These are phyloP conservation scores for Drosophila paulistorum DNA, from an alignment of 1,140 invertebrate genomes.

Conservation along the genomic window DNA sequence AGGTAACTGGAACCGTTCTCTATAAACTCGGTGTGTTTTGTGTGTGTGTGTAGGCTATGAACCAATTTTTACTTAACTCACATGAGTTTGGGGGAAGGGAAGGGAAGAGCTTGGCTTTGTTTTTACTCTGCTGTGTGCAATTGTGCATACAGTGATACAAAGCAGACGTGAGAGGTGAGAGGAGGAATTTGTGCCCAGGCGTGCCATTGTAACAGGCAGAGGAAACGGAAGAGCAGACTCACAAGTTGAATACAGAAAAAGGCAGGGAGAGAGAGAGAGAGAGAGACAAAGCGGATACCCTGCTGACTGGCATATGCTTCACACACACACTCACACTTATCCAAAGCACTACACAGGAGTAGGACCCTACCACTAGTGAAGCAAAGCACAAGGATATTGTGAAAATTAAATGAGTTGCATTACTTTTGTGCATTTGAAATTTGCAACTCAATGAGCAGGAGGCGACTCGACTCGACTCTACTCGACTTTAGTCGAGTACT, in stretches of 20 bases:
- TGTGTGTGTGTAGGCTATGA: conserved; percentile 56
- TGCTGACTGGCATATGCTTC: conserved; percentile 27
- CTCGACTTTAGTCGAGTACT: conserved; percentile 22
- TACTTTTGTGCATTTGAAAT: conserved; percentile 79
- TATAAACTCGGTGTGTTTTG: conserved; percentile 9
- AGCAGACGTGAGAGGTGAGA: conserved; percentile 25
- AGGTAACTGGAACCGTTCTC: background rate
- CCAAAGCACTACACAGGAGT: conserved; percentile 5
- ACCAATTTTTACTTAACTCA: conserved; percentile 73
- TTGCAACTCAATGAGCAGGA: conserved; percentile 76
- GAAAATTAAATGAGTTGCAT: conserved; percentile 79
- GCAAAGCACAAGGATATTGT: conserved; percentile 74
- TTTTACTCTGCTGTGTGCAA: conserved; percentile 61
- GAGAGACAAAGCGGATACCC: conserved; percentile 11
- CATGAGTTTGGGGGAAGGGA: conserved; percentile 19
- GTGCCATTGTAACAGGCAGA: conserved; percentile 61
- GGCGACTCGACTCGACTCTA: conserved; percentile 24
- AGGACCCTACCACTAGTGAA: conserved; percentile 43
- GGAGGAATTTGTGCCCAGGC: conserved; percentile 32
- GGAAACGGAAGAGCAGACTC: conserved; percentile 58
- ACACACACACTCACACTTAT: conserved; percentile 2
- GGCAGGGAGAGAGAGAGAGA: conserved; percentile 9
- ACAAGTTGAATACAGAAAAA: conserved; percentile 2
- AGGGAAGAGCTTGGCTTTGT: conserved; percentile 47
- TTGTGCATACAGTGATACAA: conserved; percentile 75